Base-by-base conservation (phyloP, 2,888 invertebrate genomes). In the Ormyrus thymus region DNA sequence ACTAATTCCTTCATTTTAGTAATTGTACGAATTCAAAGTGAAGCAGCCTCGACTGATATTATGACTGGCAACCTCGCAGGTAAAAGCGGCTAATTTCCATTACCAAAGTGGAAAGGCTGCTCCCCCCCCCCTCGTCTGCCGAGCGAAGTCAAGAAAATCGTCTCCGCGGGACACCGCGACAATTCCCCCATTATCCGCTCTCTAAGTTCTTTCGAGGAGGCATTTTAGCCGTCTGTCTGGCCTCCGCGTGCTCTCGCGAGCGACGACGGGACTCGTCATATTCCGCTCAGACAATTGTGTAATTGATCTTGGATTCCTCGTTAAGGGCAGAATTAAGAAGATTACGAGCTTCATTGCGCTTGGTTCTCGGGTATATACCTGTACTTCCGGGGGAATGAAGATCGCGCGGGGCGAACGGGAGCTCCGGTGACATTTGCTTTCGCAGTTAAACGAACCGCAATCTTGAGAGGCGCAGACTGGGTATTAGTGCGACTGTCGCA, bases 281-380 rank as follows among this genome's bases (percentile, higher is more conserved):
- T 73, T 73, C 56, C 50, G 56, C 66, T 50, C 51, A 48, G 74
- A 59, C 66, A 74, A 74, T 74, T 74, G 66, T 51, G 29, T 66
- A 74, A 74, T 66, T 74, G 74, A 74, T 74, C 74, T 74, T 51
- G 59, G 66, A 66, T 74, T 66, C 51, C 66, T 64, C 55, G 73
- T 58, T 66, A 65, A 50, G 62, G 66, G 5, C 13, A 13, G 50
- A 74, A 65, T 66, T 74, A 66, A 66, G 74, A 66, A 59, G 66
- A 66, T 74, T 66, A 66, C 29, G 58, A 43, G 58, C 66, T 74
- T 51, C 66, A 66, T 74, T 74, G 73, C 65, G n/a, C 50, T 59
- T 29, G 29, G 3, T 29, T 29, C 29, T 29, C 45, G 65, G 50
- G 13, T 65, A 7, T n/a, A 50, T 29, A 53, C 29, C 1, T 69